These are phyloP conservation scores for Hirtodrosophila duncani DNA, from an alignment of 2,888 invertebrate genomes.

Conservation along the genomic window DNA sequence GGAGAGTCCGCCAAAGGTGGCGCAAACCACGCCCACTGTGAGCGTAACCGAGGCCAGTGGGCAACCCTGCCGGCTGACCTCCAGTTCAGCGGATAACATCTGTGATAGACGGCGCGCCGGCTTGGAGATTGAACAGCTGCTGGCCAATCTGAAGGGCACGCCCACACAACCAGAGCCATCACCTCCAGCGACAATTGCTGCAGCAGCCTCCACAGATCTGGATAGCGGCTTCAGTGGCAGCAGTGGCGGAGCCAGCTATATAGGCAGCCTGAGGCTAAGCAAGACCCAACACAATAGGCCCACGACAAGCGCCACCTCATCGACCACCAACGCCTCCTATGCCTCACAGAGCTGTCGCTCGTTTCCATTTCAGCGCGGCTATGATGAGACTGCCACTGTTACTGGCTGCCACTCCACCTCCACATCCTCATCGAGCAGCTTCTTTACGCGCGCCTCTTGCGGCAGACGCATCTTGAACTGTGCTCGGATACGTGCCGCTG, in stretches of 20 bases:
- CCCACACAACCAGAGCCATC: background rate
- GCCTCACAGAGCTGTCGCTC: slow-evolving; percentile 76
- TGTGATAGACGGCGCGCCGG: slow-evolving; percentile 82
- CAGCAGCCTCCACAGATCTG: slow-evolving; percentile 79
- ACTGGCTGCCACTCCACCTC: slow-evolving; percentile 18
- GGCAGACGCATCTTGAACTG: slow-evolving; percentile 75
- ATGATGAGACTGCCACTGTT: slow-evolving; percentile 38
- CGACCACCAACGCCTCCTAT: slow-evolving; percentile 61
- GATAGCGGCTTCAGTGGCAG: slow-evolving; percentile 91
- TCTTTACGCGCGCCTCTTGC: slow-evolving; percentile 78
- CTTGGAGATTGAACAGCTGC: slow-evolving; percentile 83
- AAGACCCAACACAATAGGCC: slow-evolving; percentile 76
- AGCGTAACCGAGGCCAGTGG: slow-evolving; percentile 74
- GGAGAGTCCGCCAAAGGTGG: slow-evolving; percentile 80
- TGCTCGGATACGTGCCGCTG: slow-evolving; percentile 80
- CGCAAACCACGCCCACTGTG: slow-evolving; percentile 52
- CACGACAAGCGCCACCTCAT: no score
- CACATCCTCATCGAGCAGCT: slow-evolving; percentile 32
- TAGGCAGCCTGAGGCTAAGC: slow-evolving; percentile 82
- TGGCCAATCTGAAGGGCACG: slow-evolving; percentile 67
- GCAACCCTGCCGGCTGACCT: slow-evolving; percentile 43
- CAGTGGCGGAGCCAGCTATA: slow-evolving; percentile 89
- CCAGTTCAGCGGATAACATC: slow-evolving; percentile 80
- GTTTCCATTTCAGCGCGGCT: slow-evolving; percentile 75
- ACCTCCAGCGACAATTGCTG: slow-evolving; percentile 80